A percentile compares a stretch with the other conserved stretches of the same genome.
Evolutionary conservation across 2,113 vertebrate genomes (phyloP).

Genomic region (Dromiciops gliroides): DNA sequence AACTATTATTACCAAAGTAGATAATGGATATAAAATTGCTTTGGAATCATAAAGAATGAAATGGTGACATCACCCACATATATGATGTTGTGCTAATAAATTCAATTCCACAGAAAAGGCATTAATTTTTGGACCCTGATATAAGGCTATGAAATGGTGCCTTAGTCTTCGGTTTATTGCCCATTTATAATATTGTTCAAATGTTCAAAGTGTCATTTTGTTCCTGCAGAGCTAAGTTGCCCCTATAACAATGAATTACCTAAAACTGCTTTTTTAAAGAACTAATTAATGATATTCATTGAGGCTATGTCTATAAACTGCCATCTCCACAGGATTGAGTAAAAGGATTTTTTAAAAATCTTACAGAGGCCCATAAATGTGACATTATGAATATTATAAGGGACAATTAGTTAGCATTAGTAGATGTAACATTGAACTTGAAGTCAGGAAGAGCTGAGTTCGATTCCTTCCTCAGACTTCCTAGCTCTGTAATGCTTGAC

Average conservation of each 20-base stretch:
- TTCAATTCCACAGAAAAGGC: background rate
- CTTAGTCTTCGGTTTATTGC: background rate
- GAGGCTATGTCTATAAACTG: background rate
- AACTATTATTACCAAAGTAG: too few relatives aligned
- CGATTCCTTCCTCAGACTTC: background rate
- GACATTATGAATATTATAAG: background rate
- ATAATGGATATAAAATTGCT: background rate
- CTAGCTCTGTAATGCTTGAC: background rate
- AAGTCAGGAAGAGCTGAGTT: background rate
- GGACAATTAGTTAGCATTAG: background rate
- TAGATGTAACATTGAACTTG: background rate
- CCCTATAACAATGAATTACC: background rate
- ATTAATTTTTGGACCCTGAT: background rate
- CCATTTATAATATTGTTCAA: background rate
- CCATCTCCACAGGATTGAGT: background rate
- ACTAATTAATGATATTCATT: background rate
- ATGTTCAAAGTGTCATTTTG: background rate
- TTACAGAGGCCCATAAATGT: background rate
- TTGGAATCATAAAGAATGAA: too few relatives aligned
- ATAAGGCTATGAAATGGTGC: background rate
- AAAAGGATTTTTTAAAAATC: background rate
- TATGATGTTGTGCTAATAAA: background rate
- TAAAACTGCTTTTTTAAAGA: background rate
- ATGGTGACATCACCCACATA: background rate
- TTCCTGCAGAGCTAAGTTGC: background rate